phyloP scores from a whole-genome alignment of 2,113 vertebrate species.

The Ptyas mucosa region DNA sequence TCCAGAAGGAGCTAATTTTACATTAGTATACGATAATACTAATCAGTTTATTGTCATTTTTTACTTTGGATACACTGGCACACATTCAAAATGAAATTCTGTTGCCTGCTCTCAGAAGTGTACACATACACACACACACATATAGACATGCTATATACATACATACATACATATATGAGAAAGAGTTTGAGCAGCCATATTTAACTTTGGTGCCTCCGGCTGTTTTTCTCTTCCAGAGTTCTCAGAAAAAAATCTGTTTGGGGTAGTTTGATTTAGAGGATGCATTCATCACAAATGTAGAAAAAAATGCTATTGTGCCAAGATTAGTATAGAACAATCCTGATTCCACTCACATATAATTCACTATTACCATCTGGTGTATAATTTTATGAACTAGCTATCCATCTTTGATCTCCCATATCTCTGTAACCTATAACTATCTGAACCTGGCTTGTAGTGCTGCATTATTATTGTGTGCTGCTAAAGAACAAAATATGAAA shows the following conservation, averaged over 20 bases:
- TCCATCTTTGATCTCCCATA: neutral
- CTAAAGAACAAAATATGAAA: neutral
- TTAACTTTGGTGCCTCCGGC: neutral
- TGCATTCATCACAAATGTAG: neutral
- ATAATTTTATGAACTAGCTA: neutral
- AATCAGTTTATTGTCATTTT: no score
- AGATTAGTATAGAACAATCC: neutral
- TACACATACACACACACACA: no score
- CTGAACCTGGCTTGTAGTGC: neutral
- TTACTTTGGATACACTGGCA: no score
- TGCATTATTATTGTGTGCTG: neutral
- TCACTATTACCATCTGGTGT: neutral
- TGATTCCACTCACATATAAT: neutral
- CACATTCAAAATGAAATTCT: no score
- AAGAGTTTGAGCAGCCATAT: neutral
- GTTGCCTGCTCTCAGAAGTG: no score
- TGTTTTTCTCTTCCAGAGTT: neutral
- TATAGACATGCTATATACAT: no score
- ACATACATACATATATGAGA: neutral
- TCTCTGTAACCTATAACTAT: neutral
- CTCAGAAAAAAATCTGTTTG: neutral
- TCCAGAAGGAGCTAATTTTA: neutral
- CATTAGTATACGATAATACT: neutral
- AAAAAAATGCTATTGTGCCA: neutral
- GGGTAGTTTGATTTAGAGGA: neutral